Base-by-base conservation (phyloP, 2,797 vertebrate species). In the Falco novaeseelandiae region DNA sequence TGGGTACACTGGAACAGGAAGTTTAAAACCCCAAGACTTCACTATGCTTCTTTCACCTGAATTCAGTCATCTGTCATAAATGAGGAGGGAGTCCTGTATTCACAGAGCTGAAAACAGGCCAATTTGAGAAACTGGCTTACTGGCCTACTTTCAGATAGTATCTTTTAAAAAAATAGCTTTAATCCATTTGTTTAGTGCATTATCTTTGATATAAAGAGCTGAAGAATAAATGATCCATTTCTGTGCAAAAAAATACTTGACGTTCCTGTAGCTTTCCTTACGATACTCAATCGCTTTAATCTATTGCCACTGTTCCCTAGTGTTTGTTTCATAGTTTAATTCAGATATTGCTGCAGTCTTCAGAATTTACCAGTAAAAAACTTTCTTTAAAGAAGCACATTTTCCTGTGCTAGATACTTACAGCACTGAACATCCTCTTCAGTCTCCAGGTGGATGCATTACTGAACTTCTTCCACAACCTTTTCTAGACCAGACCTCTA, bases 241-340 rank as follows among this genome's bases (percentile, higher is more conserved):
- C 54, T 38, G 15, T 66, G 44, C n/a, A 59, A 59, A 70, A 70
- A 51, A 40, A 21, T 8, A 15, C 5, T 29, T 59, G 42, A 42
- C 23, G 32, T 32, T 34, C n/a, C 23, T 22, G 9, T n/a, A 54
- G 10, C 5, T 87, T 84, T 84, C 26, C 59, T 36, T 83, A 44
- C 46, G 88, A 36, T 69, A 51, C 11, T 52, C n/a, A 30, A 27
- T 42, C 51, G 76, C 58, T 73, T 61, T 15, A 72, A 83, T 85
- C 72, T 93, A 95, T 89, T 97, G 30, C 55, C 38, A 44, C 27
- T 57, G 34, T 61, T 93, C 57, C 76, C 57, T 96, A 88, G 55
- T 70, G 70, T 79, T 74, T 95, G 83, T 93, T 91, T 94, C 76
- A 85, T 54, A 76, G 10, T 87, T 87, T 27, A 73, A 58, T 57